Conservation (phyloP, 2,888 invertebrate species). For the Dione vanillae region DNA sequence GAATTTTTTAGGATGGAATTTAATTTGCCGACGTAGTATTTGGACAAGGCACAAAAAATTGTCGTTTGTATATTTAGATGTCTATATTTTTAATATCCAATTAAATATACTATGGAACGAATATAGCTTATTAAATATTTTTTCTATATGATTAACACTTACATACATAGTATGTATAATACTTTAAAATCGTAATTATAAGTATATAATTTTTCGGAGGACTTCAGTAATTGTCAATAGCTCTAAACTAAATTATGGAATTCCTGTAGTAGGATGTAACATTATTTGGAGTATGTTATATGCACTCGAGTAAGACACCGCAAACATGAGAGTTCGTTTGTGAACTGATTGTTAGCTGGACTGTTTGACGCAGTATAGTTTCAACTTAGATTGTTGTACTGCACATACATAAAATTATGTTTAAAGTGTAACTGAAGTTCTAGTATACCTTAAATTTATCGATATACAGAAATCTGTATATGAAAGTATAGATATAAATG, state of each 20-base stretch:
- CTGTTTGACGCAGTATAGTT: slow-evolving; percentile 2
- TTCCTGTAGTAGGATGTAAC: not conserved
- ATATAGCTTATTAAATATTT: too few relatives aligned
- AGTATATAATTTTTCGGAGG: not conserved
- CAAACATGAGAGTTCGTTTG: slow-evolving; percentile 8
- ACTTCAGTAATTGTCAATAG: not conserved
- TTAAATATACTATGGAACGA: too few relatives aligned
- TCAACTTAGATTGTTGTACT: not conserved
- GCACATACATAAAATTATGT: not conserved
- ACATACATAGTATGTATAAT: too few relatives aligned
- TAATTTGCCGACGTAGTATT: not conserved
- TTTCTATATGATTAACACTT: too few relatives aligned
- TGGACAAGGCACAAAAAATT: slow-evolving; percentile 1
- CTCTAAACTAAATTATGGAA: not conserved
- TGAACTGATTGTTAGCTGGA: slow-evolving; percentile 15
- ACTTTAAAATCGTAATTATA: not conserved
- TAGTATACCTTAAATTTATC: not conserved
- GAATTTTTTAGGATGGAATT: slow-evolving; percentile 7
- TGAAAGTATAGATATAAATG: too few relatives aligned
- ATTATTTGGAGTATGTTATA: not conserved
- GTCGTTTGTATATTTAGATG: not conserved
- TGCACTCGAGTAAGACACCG: slow-evolving; percentile 5
- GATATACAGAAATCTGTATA: too few relatives aligned
- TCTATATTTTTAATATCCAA: too few relatives aligned
- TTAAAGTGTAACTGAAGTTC: not conserved